Conservation (phyloP, 2,797 vertebrate species). For the Lepus townsendii region DNA sequence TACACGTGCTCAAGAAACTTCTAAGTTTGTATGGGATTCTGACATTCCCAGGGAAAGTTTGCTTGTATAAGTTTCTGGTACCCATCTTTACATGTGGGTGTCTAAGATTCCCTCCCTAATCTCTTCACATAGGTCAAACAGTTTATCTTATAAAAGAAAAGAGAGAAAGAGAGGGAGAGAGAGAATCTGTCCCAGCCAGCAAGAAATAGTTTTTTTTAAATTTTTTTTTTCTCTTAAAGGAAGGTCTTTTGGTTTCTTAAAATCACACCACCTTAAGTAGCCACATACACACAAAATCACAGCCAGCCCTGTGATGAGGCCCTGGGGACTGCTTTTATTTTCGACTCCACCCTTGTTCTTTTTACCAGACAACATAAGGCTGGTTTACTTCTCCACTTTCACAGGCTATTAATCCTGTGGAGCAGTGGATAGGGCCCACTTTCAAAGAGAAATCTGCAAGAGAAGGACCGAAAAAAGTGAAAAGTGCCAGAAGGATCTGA, state of each 20-base stretch:
- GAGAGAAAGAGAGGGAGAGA: no score
- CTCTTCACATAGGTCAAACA: not conserved
- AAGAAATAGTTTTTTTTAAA: not conserved
- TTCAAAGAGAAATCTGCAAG: constrained; percentile 64
- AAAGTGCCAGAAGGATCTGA: constrained; percentile 55
- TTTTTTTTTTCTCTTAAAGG: constrained; percentile 35
- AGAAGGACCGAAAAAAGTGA: constrained; percentile 55
- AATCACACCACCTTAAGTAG: constrained; percentile 48
- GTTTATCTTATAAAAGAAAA: constrained; percentile 48
- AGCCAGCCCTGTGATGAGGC: not conserved
- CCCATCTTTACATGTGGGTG: not conserved
- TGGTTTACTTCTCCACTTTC: constrained; percentile 62
- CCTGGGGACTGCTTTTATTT: constrained; percentile 56
- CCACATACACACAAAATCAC: constrained; percentile 44
- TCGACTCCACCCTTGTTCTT: constrained; percentile 21
- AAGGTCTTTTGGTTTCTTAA: constrained; percentile 29
- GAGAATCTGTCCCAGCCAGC: not conserved
- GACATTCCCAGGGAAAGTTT: constrained; percentile 15
- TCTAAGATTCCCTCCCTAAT: constrained; percentile 32
- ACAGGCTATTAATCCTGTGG: constrained; percentile 52
- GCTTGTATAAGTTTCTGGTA: constrained; percentile 10
- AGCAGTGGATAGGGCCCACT: constrained; percentile 40
- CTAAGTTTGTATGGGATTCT: not conserved
- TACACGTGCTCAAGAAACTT: not conserved
- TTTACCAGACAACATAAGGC: constrained; percentile 38